A percentile compares a stretch with the other conserved stretches of the same genome.
These are phyloP conservation scores for Cabera pusaria DNA, from an alignment of 2,888 invertebrate genomes.

Conservation along the genomic window DNA sequence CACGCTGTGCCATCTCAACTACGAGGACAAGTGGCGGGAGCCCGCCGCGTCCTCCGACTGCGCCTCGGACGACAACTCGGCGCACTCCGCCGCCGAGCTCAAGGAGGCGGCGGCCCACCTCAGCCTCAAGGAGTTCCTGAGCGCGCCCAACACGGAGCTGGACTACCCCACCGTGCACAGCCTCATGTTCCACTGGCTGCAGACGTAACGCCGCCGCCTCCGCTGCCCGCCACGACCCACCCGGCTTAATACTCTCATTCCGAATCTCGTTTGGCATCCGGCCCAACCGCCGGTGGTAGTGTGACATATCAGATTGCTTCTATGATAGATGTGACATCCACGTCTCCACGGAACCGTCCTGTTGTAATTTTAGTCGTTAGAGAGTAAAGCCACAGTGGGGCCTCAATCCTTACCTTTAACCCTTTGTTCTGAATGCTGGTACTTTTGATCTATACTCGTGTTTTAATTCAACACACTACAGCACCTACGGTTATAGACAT, in stretches of 20 bases:
- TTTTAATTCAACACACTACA: neutral
- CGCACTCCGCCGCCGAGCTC: constrained; percentile 62
- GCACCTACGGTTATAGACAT: neutral
- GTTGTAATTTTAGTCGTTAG: constrained; percentile 49
- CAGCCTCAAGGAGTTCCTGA: constrained; percentile 66
- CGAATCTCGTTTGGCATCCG: constrained; percentile 25
- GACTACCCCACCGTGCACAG: constrained; percentile 78
- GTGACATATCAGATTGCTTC: constrained; percentile 62
- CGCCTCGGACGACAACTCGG: constrained; percentile 73
- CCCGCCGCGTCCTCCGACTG: constrained; percentile 59
- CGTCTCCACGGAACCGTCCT: constrained; percentile 69
- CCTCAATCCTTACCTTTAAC: no score
- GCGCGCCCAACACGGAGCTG: constrained; percentile 71
- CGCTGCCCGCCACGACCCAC: constrained; percentile 21
- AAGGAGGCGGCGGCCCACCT: constrained; percentile 48
- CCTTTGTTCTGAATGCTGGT: no score
- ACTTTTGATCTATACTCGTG: neutral
- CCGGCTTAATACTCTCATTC: constrained; percentile 42
- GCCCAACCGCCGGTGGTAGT: constrained; percentile 42
- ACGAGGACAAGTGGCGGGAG: constrained; percentile 69
- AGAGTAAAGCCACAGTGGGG: constrained; percentile 22
- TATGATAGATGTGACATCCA: constrained; percentile 40
- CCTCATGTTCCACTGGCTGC: constrained; percentile 80
- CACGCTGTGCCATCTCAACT: constrained; percentile 67
- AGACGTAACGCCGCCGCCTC: constrained; percentile 63